Conservation (phyloP, 2,113 vertebrate genomes). For the Balaeniceps rex region DNA sequence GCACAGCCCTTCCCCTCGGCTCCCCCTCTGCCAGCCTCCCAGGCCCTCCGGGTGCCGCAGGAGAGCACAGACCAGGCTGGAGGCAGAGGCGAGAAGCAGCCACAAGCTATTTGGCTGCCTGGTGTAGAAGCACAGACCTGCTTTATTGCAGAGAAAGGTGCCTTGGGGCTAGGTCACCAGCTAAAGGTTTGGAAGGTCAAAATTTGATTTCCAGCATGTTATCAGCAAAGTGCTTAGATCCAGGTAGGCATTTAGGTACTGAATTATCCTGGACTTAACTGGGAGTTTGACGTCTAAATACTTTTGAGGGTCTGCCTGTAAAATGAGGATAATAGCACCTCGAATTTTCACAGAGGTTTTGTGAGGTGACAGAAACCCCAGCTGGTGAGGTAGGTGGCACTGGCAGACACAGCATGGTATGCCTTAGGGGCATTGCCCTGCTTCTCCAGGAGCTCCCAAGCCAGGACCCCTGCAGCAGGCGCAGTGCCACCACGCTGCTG, state of each 20-base stretch:
- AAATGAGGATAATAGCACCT: neutral
- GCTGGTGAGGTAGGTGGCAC: neutral
- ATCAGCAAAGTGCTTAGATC: neutral
- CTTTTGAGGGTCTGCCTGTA: neutral
- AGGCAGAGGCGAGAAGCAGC: neutral
- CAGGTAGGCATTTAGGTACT: neutral
- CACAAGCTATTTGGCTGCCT: neutral
- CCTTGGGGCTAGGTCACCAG: neutral
- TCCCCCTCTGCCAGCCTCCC: neutral
- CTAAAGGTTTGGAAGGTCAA: neutral
- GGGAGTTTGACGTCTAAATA: neutral
- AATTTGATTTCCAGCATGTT: neutral
- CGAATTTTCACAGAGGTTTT: neutral
- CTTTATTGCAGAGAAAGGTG: neutral
- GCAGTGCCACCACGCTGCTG: neutral
- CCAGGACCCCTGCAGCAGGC: neutral
- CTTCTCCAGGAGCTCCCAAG: neutral
- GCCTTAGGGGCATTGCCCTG: neutral
- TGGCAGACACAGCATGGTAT: neutral
- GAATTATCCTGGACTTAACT: neutral
- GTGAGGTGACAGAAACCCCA: neutral
- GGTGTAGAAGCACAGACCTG: fast-evolving
- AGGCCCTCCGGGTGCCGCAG: neutral
- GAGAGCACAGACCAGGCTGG: neutral
- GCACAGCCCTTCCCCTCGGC: neutral